These are phyloP conservation scores for Otolemur garnettii DNA, from an alignment of 2,113 vertebrate species.

Conservation along the genomic window DNA sequence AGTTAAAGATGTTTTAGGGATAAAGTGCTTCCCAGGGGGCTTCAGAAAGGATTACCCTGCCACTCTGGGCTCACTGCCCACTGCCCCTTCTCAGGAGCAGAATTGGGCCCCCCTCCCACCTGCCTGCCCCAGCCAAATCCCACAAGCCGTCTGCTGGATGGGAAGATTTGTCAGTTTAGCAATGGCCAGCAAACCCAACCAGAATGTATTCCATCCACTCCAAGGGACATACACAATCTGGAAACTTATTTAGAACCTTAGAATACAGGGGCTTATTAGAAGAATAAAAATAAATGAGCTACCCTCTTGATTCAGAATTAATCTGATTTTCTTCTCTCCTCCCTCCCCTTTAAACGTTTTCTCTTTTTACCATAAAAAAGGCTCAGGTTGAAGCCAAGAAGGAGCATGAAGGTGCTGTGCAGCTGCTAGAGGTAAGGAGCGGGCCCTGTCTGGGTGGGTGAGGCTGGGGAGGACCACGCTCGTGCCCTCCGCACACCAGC, in stretches of 20 bases:
- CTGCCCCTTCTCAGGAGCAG: fast-evolving
- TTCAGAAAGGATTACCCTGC: fast-evolving
- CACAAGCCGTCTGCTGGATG: fast-evolving
- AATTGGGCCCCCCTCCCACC: fast-evolving
- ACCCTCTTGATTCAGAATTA: fast-evolving
- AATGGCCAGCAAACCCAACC: fast-evolving
- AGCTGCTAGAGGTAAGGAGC: constrained; percentile 97
- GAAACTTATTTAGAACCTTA: not conserved
- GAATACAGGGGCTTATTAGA: fast-evolving
- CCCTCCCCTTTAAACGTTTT: not conserved
- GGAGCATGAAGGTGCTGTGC: constrained; percentile 98
- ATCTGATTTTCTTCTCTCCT: not conserved
- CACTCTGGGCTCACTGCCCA: fast-evolving
- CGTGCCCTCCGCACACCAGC: fast-evolving
- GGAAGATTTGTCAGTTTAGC: fast-evolving
- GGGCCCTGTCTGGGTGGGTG: fast-evolving
- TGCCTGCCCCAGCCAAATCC: fast-evolving
- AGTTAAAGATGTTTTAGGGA: not conserved
- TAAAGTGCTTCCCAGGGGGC: fast-evolving
- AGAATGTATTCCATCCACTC: fast-evolving
- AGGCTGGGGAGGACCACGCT: fast-evolving
- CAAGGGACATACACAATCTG: fast-evolving
- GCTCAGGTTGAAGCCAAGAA: constrained; percentile 99
- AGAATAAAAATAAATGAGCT: fast-evolving
- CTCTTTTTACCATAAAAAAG: constrained; percentile 83